A percentile compares a stretch with the other conserved stretches of the same genome.
Conservation (phyloP, 1,140 invertebrate species). For the Sesamia nonagrioides region DNA sequence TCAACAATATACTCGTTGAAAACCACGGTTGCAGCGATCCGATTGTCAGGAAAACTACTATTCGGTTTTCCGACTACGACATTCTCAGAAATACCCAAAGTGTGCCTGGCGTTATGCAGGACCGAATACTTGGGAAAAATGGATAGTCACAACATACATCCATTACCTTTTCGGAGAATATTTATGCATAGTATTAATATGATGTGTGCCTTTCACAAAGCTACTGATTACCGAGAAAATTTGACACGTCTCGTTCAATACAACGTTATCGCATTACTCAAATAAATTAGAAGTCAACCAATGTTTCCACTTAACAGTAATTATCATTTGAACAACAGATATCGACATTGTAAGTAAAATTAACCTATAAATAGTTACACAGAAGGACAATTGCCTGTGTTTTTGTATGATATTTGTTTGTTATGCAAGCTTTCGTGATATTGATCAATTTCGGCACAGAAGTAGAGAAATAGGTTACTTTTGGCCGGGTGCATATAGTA, state of each 20-base stretch:
- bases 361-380: background rate
- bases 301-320: background rate
- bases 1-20: no score
- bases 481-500: no score
- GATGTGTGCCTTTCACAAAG: background rate
- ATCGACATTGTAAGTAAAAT: background rate
- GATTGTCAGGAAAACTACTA: background rate
- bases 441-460: no score
- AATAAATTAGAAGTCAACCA: slow-evolving; percentile 19
- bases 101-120: background rate
- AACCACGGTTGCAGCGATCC: no score
- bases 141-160: background rate
- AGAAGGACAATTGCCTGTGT: background rate
- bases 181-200: background rate
- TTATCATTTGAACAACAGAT: background rate
- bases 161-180: background rate
- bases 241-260: background rate
- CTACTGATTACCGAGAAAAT: background rate
- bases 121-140: background rate
- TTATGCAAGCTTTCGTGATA: no score
- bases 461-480: no score
- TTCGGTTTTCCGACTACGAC: slow-evolving; percentile 11
- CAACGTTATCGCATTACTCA: slow-evolving; percentile 4
- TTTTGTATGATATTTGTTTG: no score
- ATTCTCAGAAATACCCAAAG: background rate